Evolutionary conservation across 2,797 vertebrate species (phyloP), one percentile per base, ranked within the genome.

Genomic region (Numenius phaeopus): DNA sequence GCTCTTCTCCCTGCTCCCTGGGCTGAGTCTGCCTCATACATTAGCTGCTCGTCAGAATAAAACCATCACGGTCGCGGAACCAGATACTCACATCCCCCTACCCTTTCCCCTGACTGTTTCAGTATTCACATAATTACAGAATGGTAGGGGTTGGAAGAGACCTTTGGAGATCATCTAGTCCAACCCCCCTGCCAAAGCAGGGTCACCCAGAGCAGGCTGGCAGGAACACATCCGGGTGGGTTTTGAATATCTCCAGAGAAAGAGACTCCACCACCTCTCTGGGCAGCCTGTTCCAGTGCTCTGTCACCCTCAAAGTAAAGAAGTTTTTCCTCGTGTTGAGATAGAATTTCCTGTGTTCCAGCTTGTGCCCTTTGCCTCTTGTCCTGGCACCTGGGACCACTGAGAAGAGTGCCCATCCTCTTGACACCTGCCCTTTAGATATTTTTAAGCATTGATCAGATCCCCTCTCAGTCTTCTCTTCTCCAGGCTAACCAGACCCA

Each of bases 11-110:
- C 32, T 5, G 0, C 9, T 39, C 14, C 8, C 54, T 27, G 34
- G 37, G 11, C 32, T 52, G 7, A 67, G 12, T 18, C 46, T 67
- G 14, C 20, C 24, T 64, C n/a, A 26, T 52, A 7, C 5, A 24
- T 57, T 4, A 65, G 49, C 72, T n/a, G 24, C 4, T 76, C 4
- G 1, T 17, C 29, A 77, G 65, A 75, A 69, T 32, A 42, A 64
- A 57, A 67, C 10, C 0, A 0, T 29, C 37, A 59, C 12, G 32
- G 46, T 7, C 4, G 1, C 3, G 0, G 46, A 57, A 69, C 22
- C 34, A 59, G 47, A 27, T 16, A 5, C 55, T 58, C 7, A 0
- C 2, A 3, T n/a, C 1, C 40, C 10, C 22, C 47, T 62, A 23
- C 42, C 10, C 26, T 64, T 66, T 67, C 3, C 40, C 14, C 24